Conservation (phyloP, 2,888 invertebrate species). For the Helobdella robusta region DNA sequence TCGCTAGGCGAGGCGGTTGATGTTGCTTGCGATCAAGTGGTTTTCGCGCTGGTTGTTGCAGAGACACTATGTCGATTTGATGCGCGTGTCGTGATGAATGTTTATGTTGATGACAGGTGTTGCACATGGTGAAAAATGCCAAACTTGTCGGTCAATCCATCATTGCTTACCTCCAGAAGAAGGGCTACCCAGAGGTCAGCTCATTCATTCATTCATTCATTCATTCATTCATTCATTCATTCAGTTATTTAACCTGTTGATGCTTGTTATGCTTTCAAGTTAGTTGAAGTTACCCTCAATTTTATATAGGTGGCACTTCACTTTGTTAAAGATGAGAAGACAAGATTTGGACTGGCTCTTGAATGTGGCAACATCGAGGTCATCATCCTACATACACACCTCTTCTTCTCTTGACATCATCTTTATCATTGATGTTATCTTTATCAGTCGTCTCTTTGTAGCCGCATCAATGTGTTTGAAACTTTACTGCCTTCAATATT, state of each 20-base stretch:
- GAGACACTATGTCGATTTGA: background rate
- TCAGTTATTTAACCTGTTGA: no score
- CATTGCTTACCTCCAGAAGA: conserved; percentile 94
- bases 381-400: no score
- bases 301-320: conserved; percentile 96
- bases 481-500: no score
- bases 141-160: conserved; percentile 96
- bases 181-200: conserved; percentile 97
- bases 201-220: no score
- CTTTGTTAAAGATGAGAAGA: conserved; percentile 97
- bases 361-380: conserved; percentile 98
- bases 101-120: conserved; percentile 50
- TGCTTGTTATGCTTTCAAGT: no score
- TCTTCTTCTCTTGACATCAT: background rate
- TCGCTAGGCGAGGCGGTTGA: background rate
- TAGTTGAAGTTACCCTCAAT: no score
- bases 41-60: background rate
- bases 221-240: no score
- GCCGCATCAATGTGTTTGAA: no score
- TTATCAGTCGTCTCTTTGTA: background rate
- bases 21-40: background rate
- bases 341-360: conserved; percentile 82
- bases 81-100: background rate
- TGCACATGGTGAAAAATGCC: conserved; percentile 85
- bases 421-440: background rate